Base-by-base conservation (phyloP, 2,888 invertebrate species). In the Harmothoe impar region DNA sequence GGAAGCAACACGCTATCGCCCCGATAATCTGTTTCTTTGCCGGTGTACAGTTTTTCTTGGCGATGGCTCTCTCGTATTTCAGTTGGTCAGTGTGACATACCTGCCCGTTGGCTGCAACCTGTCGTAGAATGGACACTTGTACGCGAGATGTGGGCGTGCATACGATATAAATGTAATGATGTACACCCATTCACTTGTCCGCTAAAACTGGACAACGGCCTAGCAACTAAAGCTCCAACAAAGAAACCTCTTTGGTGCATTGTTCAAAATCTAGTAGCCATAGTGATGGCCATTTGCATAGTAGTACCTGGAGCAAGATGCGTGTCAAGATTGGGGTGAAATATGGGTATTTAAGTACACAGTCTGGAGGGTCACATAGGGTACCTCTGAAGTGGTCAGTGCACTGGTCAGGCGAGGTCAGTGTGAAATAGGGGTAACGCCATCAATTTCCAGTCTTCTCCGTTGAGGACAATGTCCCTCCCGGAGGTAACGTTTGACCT, bases 371-470 rank as follows among this genome's bases (percentile, higher is more conserved):
- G 72, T 72, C 29, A 29, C 5, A n/a, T 29, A 15, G 29, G 25
- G 29, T n/a, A 25, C 15, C 72, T 25, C 29, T 72, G 29, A 72
- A 72, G 72, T 72, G 72, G 72, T 12, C 72, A 72, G 72, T 29
- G 29, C 29, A 29, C 31, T 29, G 72, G 72, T 72, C 72, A 72
- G 29, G 15, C 72, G 29, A 29, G 72, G 72, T 72, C 72, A 72
- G 5, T 25, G 72, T 43, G 62, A 20, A 20, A 62, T 62, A 15
- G 72, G 72, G 31, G 25, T 72, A 29, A 29, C 29, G 31, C 31
- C 72, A 25, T 72, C 72, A 72, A 72, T 62, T n/a, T n/a, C 62
- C 62, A 62, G 62, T 62, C 62, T 5, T 62, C 62, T 62, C 62
- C 23, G n/a, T n/a, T 7, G 29, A 72, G 72, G 72, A 72, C 72